phyloP scores from a whole-genome alignment of 2,113 vertebrate species.

The Ageneiosus marmoratus region DNA sequence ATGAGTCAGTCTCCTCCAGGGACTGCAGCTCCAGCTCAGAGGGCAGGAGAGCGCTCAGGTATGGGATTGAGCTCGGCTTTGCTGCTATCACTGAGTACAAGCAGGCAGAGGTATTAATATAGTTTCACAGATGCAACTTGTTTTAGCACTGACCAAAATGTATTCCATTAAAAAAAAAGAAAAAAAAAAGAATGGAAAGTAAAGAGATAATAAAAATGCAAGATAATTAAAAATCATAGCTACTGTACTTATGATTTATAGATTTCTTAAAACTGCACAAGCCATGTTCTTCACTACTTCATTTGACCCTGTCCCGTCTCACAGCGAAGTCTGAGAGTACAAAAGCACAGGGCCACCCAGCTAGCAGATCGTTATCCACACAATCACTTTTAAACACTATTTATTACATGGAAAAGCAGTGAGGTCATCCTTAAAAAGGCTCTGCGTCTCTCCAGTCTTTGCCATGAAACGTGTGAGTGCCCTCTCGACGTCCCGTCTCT shows the following conservation, averaged over 20 bases:
- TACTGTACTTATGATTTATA: background rate
- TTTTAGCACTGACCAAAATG: background rate
- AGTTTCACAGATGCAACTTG: background rate
- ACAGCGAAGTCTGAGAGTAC: background rate
- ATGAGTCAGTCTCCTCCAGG: slow-evolving; percentile 96
- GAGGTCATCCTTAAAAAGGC: slow-evolving; percentile 94
- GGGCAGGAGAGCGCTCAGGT: slow-evolving; percentile 91
- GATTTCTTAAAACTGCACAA: background rate
- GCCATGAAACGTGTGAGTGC: slow-evolving; percentile 98
- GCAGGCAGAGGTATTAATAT: background rate
- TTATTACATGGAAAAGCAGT: slow-evolving; percentile 91
- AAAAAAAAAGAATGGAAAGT: background rate
- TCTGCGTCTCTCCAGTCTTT: slow-evolving; percentile 95
- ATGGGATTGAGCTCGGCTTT: slow-evolving; percentile 85
- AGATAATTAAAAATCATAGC: background rate
- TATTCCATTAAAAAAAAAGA: background rate
- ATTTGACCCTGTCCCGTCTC: background rate
- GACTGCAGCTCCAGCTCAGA: slow-evolving; percentile 94
- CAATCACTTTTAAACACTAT: background rate
- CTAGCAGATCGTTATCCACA: background rate
- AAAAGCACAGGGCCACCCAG: too few species aligned
- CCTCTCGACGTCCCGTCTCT: slow-evolving; percentile 91
- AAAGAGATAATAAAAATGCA: background rate
- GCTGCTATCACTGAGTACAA: slow-evolving; percentile 86
- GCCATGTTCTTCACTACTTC: background rate